Evolutionary conservation across 2,797 vertebrate genomes (phyloP).

Genomic region (Coranthus polyacanthus): DNA sequence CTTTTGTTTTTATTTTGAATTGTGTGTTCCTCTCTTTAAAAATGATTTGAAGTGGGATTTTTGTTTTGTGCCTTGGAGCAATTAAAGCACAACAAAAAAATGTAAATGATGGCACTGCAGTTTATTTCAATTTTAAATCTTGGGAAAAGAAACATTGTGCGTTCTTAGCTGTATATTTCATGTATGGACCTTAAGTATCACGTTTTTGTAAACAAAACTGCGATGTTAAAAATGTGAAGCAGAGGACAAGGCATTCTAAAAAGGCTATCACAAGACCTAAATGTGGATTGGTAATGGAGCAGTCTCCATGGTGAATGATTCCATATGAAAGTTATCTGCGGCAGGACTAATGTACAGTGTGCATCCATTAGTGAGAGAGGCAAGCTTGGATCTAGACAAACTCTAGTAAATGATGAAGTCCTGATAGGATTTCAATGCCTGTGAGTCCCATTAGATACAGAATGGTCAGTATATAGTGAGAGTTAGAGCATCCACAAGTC

Average conservation of each 20-base stretch:
- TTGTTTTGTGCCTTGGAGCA: slow-evolving; percentile 9
- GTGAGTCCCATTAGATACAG: slow-evolving; percentile 78
- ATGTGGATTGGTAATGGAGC: slow-evolving; percentile 55
- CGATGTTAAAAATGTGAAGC: slow-evolving; percentile 13
- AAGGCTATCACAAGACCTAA: slow-evolving; percentile 35
- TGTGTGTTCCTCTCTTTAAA: slow-evolving; percentile 2
- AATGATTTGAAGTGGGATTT: slow-evolving; percentile 28
- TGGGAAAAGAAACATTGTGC: not conserved
- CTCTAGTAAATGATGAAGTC: slow-evolving; percentile 78
- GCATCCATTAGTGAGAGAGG: slow-evolving; percentile 78
- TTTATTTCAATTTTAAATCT: too few relatives aligned
- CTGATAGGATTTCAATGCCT: slow-evolving; percentile 82
- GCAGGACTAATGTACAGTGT: slow-evolving; percentile 75
- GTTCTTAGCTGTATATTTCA: not conserved
- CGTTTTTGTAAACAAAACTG: not conserved
- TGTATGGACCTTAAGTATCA: not conserved
- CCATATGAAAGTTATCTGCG: slow-evolving; percentile 71
- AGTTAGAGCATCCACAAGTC: slow-evolving; percentile 77
- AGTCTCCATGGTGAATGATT: slow-evolving; percentile 59
- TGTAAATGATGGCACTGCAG: too few relatives aligned
- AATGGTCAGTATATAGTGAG: slow-evolving; percentile 70
- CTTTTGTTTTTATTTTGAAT: slow-evolving; percentile 42
- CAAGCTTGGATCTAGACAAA: slow-evolving; percentile 66
- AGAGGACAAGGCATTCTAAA: slow-evolving; percentile 2
- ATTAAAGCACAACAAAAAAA: slow-evolving; percentile 29